phyloP scores from a whole-genome alignment of 2,888 invertebrate genomes.

The Drosophila quasianomalipes region DNA sequence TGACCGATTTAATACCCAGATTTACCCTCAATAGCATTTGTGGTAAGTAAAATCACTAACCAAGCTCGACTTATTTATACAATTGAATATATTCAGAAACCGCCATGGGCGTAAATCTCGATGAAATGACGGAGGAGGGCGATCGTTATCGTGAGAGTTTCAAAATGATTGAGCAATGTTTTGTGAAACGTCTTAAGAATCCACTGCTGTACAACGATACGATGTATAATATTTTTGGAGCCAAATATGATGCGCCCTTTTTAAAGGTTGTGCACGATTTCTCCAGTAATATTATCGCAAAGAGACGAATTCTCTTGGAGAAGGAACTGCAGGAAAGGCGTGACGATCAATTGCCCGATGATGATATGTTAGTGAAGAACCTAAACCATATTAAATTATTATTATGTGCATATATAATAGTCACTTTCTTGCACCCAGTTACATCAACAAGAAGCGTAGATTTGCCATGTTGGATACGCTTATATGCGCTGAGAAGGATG shows the following conservation, averaged over 20 bases:
- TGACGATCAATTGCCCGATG: conserved; percentile 26
- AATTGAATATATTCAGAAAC: conserved; percentile 58
- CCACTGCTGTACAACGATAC: conserved; percentile 61
- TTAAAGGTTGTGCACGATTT: conserved; percentile 71
- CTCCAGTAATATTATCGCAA: conserved; percentile 78
- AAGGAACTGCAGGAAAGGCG: conserved; percentile 39
- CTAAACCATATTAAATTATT: neutral
- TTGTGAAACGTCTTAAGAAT: conserved; percentile 70
- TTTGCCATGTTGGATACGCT: conserved; percentile 80
- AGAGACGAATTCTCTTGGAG: conserved; percentile 61
- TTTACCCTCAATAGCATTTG: conserved; percentile 80
- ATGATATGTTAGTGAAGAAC: conserved; percentile 57
- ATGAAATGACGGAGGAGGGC: conserved; percentile 71
- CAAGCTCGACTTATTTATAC: neutral
- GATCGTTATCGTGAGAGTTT: conserved; percentile 73
- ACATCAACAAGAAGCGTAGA: conserved; percentile 59
- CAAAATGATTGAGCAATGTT: conserved; percentile 66
- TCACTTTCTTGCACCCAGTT: conserved; percentile 18
- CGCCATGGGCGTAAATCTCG: conserved; percentile 78
- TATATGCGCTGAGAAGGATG: conserved; percentile 72
- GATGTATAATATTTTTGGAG: conserved; percentile 55
- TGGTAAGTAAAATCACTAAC: conserved; percentile 45
- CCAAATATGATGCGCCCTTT: conserved; percentile 43
- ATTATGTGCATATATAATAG: neutral
- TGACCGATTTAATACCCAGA: conserved; percentile 72